A percentile compares a stretch with the other conserved stretches of the same genome.
phyloP scores from a whole-genome alignment of 2,888 invertebrate genomes.

The Neocrepidodera transversa region DNA sequence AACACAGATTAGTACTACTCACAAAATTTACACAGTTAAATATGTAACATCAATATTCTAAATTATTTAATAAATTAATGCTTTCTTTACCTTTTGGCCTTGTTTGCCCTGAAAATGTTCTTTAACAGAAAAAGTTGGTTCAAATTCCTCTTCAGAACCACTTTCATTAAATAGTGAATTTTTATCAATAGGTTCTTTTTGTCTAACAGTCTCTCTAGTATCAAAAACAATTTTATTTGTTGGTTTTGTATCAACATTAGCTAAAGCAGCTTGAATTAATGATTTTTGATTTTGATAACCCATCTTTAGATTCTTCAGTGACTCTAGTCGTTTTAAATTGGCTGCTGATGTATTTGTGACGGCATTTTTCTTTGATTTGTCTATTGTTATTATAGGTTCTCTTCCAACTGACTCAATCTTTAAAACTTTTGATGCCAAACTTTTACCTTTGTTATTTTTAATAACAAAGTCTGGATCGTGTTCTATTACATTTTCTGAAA shows the following conservation, averaged over 20 bases:
- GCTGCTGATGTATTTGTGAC: constrained; percentile 56
- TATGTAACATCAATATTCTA: no score
- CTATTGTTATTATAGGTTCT: constrained; percentile 44
- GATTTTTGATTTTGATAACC: constrained; percentile 71
- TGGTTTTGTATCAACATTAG: constrained; percentile 63
- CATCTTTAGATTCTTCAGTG: constrained; percentile 70
- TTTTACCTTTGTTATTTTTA: constrained; percentile 50
- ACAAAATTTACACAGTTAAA: no score
- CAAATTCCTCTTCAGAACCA: constrained; percentile 50
- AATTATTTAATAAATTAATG: no score
- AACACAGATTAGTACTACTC: no score
- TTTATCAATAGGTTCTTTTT: constrained; percentile 36
- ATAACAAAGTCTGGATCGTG: constrained; percentile 38
- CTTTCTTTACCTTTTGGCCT: constrained; percentile 70
- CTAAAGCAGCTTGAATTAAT: constrained; percentile 70
- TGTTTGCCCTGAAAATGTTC: constrained; percentile 72
- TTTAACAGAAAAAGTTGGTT: constrained; percentile 68
- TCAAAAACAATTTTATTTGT: constrained; percentile 72
- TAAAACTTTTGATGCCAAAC: constrained; percentile 38
- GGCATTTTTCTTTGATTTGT: constrained; percentile 37
- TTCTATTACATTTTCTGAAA: constrained; percentile 1
- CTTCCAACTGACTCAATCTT: constrained; percentile 52
- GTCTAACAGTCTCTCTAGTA: constrained; percentile 55
- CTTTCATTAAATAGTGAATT: constrained; percentile 57
- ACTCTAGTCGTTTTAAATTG: constrained; percentile 72